These are phyloP conservation scores for Oxycera nigricornis DNA, from an alignment of 2,888 invertebrate species.

Conservation along the genomic window DNA sequence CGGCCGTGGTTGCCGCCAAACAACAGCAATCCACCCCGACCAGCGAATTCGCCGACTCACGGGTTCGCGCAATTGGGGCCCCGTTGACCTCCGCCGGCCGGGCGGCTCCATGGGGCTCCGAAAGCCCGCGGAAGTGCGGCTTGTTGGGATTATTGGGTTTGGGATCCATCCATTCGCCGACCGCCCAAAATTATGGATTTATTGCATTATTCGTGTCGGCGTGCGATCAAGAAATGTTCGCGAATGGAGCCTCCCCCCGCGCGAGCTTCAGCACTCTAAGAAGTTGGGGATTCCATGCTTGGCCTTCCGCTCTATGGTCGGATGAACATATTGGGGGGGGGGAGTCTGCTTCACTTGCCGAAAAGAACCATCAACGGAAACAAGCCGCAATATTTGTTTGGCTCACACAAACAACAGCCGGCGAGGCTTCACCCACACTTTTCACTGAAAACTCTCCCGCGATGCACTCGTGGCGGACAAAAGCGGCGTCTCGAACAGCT, in stretches of 20 bases:
- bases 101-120: background rate
- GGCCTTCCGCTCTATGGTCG: background rate
- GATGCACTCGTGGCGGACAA: background rate
- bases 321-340: no score
- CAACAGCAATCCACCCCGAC: background rate
- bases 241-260: background rate
- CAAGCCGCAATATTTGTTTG: background rate
- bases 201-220: background rate
- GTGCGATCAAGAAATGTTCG: background rate
- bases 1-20: background rate
- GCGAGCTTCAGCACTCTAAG: background rate
- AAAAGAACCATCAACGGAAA: background rate
- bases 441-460: background rate
- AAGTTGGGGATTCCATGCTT: background rate
- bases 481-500: background rate
- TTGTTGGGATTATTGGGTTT: background rate
- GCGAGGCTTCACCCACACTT: constrained; percentile 14
- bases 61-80: background rate
- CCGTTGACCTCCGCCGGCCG: background rate
- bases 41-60: background rate
- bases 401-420: no score
- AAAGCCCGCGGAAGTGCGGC: background rate
- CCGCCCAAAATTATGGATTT: background rate
- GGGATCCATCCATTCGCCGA: no score
- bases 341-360: constrained; percentile 1